phyloP scores from a whole-genome alignment of 1,140 invertebrate species.

The Drosophila teissieri region DNA sequence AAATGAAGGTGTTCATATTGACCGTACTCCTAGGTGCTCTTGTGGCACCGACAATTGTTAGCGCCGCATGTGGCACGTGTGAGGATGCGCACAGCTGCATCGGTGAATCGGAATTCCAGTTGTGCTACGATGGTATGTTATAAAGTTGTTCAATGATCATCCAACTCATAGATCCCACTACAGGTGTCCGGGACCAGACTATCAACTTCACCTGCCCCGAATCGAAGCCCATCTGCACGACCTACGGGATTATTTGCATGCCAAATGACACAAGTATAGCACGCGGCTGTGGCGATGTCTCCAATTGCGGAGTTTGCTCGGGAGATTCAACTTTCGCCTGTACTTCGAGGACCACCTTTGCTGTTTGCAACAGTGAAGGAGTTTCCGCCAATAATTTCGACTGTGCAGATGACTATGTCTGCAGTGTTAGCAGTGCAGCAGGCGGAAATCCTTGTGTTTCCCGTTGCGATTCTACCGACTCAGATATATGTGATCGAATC shows the following conservation, averaged over 20 bases:
- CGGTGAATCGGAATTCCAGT: constrained; percentile 37
- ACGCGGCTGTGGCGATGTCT: constrained; percentile 53
- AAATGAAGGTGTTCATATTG: constrained; percentile 48
- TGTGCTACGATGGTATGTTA: constrained; percentile 60
- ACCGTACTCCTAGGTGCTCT: constrained; percentile 24
- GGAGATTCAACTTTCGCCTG: constrained; percentile 42
- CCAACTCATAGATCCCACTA: not conserved
- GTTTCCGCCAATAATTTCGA: not conserved
- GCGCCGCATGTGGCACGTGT: constrained; percentile 55
- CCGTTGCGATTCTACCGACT: constrained; percentile 4
- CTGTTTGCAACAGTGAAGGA: constrained; percentile 2
- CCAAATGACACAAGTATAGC: not conserved
- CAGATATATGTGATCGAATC: constrained; percentile 51
- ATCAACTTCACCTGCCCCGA: constrained; percentile 33
- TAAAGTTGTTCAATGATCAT: too few species aligned
- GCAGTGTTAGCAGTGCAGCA: constrained; percentile 19
- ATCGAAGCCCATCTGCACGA: constrained; percentile 46
- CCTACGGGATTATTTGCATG: constrained; percentile 33
- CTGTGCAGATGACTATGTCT: constrained; percentile 31
- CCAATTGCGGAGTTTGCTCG: constrained; percentile 43
- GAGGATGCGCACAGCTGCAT: constrained; percentile 49
- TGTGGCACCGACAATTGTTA: constrained; percentile 19
- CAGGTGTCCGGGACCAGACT: constrained; percentile 24
- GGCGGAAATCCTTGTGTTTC: constrained; percentile 30
- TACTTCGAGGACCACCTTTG: constrained; percentile 60